Base-by-base conservation (phyloP, 2,113 vertebrate species). In the Cardinalis cardinalis region DNA sequence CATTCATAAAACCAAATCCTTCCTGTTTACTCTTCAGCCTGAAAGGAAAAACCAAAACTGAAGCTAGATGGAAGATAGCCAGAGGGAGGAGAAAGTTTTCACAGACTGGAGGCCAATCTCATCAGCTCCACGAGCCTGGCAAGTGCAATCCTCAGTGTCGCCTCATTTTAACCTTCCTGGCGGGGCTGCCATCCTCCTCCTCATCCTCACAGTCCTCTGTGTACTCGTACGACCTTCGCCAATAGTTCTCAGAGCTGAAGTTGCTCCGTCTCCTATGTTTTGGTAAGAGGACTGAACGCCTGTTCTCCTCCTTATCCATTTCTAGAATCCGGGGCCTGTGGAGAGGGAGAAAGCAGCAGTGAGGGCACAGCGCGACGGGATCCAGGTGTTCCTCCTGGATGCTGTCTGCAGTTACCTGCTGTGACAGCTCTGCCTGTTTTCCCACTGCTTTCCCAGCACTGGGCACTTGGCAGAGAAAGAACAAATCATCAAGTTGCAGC, bases 281-380 rank as follows among this genome's bases (percentile, higher is more conserved):
- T 28, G 97, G 98, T 94, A 98, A 98, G 73, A 98, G 89, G 34
- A 99, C 98, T 0, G 99, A 99, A 52, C 97, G 98, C 73, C 99
- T 97, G 96, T 99, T 99, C 96, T 99, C 98, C 86, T 99, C 99
- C 92, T 99, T 99, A 97, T 99, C 99, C 99, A 99, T 99, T 96
- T 99, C 99, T 56, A 99, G 97, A 85, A 99, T 97, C 48, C 99
- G 98, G 31, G 99, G 99, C 96, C 99, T 99, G 48, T 0, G 26
- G 76, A 65, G 34, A 56, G n/a, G 48, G 43, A 55, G 32, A 29
- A 7, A n/a, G n/a, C 32, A 15, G 29, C 17, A 29, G 29, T 95
- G 74, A 93, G 78, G 65, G 65, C 60, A 17, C 65, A 38, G 2
- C 73, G 12, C 0, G 0, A 1, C 0, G 1, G 53, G 53, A 58